phyloP scores from a whole-genome alignment of 2,113 vertebrate species.

The Todiramphus saurophagus region DNA sequence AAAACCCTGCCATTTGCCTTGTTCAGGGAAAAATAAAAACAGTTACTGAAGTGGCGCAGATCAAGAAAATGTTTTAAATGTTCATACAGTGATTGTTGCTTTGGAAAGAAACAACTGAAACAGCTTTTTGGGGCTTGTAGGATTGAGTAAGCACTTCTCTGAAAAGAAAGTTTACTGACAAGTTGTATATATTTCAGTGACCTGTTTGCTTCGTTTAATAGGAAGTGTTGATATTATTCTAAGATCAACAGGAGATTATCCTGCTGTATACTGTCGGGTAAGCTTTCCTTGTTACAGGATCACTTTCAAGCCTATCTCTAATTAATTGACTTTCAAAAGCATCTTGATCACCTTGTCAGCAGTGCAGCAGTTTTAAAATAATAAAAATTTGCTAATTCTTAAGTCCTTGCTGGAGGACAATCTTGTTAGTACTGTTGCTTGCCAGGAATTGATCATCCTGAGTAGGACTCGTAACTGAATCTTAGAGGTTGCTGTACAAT shows the following conservation, averaged over 20 bases:
- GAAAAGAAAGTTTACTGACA: neutral
- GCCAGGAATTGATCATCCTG: neutral
- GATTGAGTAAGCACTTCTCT: neutral
- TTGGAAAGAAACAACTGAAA: neutral
- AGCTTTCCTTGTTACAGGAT: neutral
- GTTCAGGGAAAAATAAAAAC: neutral
- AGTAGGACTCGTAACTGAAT: neutral
- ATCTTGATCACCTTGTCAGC: neutral
- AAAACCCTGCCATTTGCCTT: fast-evolving
- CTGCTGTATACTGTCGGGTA: neutral
- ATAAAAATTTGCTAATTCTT: neutral
- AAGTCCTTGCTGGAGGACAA: neutral
- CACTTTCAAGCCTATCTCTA: neutral
- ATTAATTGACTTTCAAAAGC: neutral
- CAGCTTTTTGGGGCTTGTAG: neutral
- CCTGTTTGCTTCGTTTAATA: neutral
- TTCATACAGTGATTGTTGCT: neutral
- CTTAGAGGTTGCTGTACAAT: neutral
- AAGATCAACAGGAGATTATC: neutral
- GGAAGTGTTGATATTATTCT: neutral
- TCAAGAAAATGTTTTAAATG: neutral
- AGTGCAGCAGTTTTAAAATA: neutral
- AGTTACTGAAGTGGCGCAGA: fast-evolving
- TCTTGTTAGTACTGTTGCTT: neutral
- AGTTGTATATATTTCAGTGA: neutral